These are phyloP conservation scores for Hydrotaea diabolus DNA, from an alignment of 2,888 invertebrate species.

Conservation along the genomic window DNA sequence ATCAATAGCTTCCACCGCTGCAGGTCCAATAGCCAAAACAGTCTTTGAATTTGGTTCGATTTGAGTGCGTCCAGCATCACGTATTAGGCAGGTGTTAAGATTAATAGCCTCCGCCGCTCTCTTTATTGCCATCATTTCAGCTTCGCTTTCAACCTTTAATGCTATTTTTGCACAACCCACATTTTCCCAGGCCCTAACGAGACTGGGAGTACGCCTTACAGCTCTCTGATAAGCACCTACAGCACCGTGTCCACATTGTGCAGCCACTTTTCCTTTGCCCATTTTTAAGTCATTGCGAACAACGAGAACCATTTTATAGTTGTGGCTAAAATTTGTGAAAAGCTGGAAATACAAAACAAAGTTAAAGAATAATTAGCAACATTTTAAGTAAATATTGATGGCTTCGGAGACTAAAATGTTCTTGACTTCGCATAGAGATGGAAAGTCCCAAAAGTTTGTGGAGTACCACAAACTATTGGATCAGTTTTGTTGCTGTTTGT, in stretches of 20 bases:
- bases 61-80: conserved; percentile 97
- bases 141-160: conserved; percentile 89
- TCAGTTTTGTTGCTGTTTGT: no score
- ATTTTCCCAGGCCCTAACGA: conserved; percentile 83
- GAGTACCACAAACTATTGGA: no score
- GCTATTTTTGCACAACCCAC: conserved; percentile 94
- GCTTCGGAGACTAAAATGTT: no score
- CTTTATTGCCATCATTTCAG: conserved; percentile 86
- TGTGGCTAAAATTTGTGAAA: conserved; percentile 79
- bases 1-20: conserved; percentile 88
- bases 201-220: conserved; percentile 83
- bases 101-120: conserved; percentile 86
- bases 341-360: conserved; percentile 68
- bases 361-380: no score
- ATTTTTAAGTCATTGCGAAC: conserved; percentile 95
- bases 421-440: no score
- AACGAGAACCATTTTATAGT: conserved; percentile 91
- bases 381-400: no score
- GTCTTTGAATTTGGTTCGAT: conserved; percentile 93
- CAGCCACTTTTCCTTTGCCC: conserved; percentile 97
- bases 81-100: conserved; percentile 87
- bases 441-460: no score
- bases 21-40: conserved; percentile 96
- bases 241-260: conserved; percentile 97
- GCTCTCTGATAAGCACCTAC: conserved; percentile 91